Evolutionary conservation across 2,888 invertebrate species (phyloP), one percentile per base, ranked within the genome.

Genomic region (Branchellion lobata): DNA sequence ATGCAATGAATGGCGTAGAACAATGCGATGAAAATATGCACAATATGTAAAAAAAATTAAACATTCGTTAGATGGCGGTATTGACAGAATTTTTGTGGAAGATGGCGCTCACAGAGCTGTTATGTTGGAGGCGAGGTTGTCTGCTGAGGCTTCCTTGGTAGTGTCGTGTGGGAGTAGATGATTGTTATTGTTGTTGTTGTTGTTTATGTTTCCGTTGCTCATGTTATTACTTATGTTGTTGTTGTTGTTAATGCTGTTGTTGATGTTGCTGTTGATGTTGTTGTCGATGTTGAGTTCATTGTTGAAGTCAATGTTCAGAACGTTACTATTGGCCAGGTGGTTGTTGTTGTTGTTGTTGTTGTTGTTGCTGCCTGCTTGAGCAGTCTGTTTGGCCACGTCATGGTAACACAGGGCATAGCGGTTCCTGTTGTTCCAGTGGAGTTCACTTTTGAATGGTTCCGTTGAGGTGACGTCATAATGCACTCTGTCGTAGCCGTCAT

Each of bases 361-460:
- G 61, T 57, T 18, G 61, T 57, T 57, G 61, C 21, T 57, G 21
- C 14, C 14, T 5, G 5, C 8, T 8, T 40, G 40, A 40, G 5
- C 14, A 40, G 21, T 57, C 61, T 57, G 11, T n/a, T 57, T 57
- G n/a, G 61, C 61, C 11, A 14, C 21, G 61, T 57, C 61, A 24
- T 57, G 61, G 61, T 57, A 57, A 57, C 61, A 57, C 3, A 57
- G 24, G 24, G 61, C 21, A 57, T 57, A 57, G 61, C 24, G 24
- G 24, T 57, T n/a, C 21, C 24, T 57, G 61, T 57, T 57, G 61
- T n/a, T 57, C 61, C 61, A 57, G n/a, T 57, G 61, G n/a, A 57
- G 24, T 57, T 24, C 61, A 57, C 61, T 57, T 57, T 57, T 57
- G 21, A 57, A 57, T 5, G 61, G 61, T 5, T 57, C 61, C 24